These are phyloP conservation scores for Vanessa atalanta DNA, from an alignment of 1,140 invertebrate genomes.

Conservation along the genomic window DNA sequence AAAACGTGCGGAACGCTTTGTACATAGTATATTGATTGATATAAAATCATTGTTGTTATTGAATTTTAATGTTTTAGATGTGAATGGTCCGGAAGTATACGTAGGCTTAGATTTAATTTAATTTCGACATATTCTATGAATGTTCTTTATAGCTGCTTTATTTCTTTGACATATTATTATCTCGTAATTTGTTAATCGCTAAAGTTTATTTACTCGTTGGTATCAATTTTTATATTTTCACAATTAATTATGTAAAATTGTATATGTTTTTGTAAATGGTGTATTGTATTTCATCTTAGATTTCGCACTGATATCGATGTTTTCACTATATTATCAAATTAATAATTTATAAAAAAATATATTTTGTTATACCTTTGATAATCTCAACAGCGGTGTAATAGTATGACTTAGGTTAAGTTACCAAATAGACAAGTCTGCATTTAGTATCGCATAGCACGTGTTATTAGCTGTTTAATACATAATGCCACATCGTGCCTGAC, in stretches of 20 bases:
- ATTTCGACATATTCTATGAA: slow-evolving; percentile 60
- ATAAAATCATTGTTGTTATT: slow-evolving; percentile 69
- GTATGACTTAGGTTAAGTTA: slow-evolving; percentile 63
- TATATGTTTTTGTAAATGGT: slow-evolving; percentile 10
- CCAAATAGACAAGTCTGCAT: slow-evolving; percentile 68
- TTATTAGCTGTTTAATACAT: slow-evolving; percentile 46
- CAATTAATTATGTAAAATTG: slow-evolving; percentile 15
- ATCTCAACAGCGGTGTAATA: slow-evolving; percentile 43
- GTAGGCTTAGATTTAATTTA: slow-evolving; percentile 50
- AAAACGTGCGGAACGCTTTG: slow-evolving; percentile 44
- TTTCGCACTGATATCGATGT: slow-evolving; percentile 9
- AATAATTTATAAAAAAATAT: slow-evolving; percentile 40
- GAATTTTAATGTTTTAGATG: slow-evolving; percentile 68
- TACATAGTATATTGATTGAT: slow-evolving; percentile 58
- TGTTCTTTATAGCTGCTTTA: slow-evolving; percentile 50
- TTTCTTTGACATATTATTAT: slow-evolving; percentile 52
- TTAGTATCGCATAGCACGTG: slow-evolving; percentile 65
- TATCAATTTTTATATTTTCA: slow-evolving; percentile 42
- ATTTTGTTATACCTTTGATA: slow-evolving; percentile 44
- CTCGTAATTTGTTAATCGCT: slow-evolving; percentile 41
- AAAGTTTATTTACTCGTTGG: slow-evolving; percentile 57
- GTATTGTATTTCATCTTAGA: slow-evolving; percentile 19
- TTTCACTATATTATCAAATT: slow-evolving; percentile 27
- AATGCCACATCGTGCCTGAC: slow-evolving; percentile 74
- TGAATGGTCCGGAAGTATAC: slow-evolving; percentile 60